Conservation (phyloP, 2,797 vertebrate species). For the Acipenser transmontanus region DNA sequence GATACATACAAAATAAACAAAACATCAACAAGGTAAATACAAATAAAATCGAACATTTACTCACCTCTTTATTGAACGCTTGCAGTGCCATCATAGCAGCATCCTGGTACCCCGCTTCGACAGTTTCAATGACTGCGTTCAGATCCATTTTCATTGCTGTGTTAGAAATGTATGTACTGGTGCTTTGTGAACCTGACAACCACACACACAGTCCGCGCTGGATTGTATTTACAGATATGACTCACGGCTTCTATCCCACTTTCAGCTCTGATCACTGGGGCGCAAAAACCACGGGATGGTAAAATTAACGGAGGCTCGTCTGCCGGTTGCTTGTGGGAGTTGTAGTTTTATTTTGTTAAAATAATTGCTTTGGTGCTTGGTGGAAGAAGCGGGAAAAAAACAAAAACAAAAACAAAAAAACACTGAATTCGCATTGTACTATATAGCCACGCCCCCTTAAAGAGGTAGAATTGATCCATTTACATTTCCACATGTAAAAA, state of each 20-base stretch:
- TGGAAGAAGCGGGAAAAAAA: too few species aligned
- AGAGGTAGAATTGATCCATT: too few species aligned
- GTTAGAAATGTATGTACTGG: neutral
- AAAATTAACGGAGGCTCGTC: slow-evolving; percentile 28
- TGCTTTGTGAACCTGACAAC: slow-evolving; percentile 8
- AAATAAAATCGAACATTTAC: too few species aligned
- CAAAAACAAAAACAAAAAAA: too few species aligned
- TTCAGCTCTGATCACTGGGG: slow-evolving; percentile 30
- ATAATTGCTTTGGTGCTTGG: too few species aligned
- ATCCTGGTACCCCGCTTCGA: slow-evolving; percentile 76
- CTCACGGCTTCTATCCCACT: slow-evolving; percentile 22
- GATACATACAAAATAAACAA: slow-evolving; percentile 3
- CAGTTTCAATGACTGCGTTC: slow-evolving; percentile 58
- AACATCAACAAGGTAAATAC: too few species aligned
- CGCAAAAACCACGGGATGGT: slow-evolving; percentile 26
- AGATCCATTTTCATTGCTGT: slow-evolving; percentile 66
- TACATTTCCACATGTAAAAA: too few species aligned
- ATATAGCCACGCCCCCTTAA: too few species aligned
- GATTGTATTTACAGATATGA: slow-evolving; percentile 16
- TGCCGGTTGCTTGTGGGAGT: slow-evolving; percentile 27
- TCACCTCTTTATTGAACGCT: slow-evolving; percentile 77
- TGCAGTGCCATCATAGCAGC: slow-evolving; percentile 61
- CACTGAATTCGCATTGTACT: too few species aligned
- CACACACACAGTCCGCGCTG: slow-evolving; percentile 18
- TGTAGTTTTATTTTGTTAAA: slow-evolving; percentile 27